phyloP scores from a whole-genome alignment of 2,888 invertebrate species.

The Tetheella fluctuosa region DNA sequence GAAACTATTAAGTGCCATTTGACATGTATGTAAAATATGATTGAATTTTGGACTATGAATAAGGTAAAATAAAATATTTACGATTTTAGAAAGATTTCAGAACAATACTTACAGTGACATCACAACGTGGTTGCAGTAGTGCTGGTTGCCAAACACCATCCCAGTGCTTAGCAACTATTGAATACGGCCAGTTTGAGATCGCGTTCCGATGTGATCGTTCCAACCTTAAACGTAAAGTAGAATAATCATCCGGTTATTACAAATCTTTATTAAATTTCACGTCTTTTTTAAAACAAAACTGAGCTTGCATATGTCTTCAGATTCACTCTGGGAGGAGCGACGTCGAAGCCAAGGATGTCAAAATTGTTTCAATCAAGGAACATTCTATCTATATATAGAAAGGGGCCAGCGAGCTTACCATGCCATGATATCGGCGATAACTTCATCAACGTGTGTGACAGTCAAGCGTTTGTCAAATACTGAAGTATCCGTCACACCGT shows the following conservation, averaged over 20 bases:
- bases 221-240: conserved; percentile 49
- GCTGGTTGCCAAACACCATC: conserved; percentile 57
- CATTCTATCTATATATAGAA: background rate
- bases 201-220: conserved; percentile 38
- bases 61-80: background rate
- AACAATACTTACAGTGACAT: conserved; percentile 62
- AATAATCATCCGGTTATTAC: background rate
- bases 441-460: conserved; percentile 52
- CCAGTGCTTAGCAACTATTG: conserved; percentile 63
- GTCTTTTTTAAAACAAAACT: no score
- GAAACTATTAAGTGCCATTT: no score
- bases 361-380: background rate
- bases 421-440: conserved; percentile 44
- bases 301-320: no score
- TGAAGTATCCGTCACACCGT: conserved; percentile 69
- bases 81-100: background rate
- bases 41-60: background rate
- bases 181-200: conserved; percentile 64
- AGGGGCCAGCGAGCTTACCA: conserved; percentile 39
- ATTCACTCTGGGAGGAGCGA: no score
- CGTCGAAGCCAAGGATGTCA: no score
- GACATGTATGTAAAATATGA: no score
- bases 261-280: no score
- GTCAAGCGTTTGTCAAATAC: conserved; percentile 68
- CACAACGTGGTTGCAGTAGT: conserved; percentile 63